A percentile compares a stretch with the other conserved stretches of the same genome.
Conservation (phyloP, 1,140 invertebrate species). For the Ephestia elutella region DNA sequence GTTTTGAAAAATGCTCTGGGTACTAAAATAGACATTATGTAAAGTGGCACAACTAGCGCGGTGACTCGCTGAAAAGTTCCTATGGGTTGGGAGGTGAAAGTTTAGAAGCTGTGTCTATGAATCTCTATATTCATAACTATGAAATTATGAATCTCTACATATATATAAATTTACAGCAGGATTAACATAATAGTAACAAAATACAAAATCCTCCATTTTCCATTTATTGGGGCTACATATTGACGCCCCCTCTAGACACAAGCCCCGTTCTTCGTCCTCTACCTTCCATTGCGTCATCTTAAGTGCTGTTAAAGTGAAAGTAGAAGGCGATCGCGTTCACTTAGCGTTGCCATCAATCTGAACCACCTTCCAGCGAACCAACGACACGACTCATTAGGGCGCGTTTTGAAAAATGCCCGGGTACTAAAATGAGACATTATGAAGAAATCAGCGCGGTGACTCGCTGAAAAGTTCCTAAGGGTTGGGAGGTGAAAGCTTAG, state of each 20-base stretch:
- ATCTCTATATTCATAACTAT: too few relatives aligned
- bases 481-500: conserved; percentile 3
- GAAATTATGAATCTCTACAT: too few relatives aligned
- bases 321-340: conserved; percentile 52
- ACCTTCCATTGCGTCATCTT: conserved; percentile 21
- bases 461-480: conserved; percentile 41
- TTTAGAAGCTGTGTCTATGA: background rate
- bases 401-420: conserved; percentile 55
- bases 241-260: background rate
- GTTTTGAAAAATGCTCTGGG: conserved; percentile 53
- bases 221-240: too few relatives aligned
- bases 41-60: conserved; percentile 64
- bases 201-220: too few relatives aligned
- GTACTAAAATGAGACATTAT: conserved; percentile 70
- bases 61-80: conserved; percentile 51
- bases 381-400: conserved; percentile 65
- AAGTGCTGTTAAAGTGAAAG: conserved; percentile 19
- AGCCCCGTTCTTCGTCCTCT: too few relatives aligned
- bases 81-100: conserved; percentile 10
- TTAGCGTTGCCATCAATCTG: conserved; percentile 55
- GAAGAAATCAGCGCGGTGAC: conserved; percentile 64
- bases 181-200: too few relatives aligned
- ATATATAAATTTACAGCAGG: too few relatives aligned
- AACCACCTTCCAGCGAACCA: conserved; percentile 29
- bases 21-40: conserved; percentile 72